Conservation (phyloP, 2,888 invertebrate species). For the Bedellia somnulentella region DNA sequence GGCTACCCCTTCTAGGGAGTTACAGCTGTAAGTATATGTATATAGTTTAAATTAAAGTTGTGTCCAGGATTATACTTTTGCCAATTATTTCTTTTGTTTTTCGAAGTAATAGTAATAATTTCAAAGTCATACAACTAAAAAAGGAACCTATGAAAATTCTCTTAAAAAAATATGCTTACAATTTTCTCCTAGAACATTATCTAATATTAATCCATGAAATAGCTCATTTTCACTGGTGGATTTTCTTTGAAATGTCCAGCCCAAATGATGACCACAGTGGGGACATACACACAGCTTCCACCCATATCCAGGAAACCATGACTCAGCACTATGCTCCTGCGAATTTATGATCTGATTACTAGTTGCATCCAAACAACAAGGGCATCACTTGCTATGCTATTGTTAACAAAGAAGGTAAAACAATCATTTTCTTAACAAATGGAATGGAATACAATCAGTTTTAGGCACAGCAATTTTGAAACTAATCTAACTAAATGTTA, state of each 20-base stretch:
- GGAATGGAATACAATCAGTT: too few relatives aligned
- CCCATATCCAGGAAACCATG: constrained; percentile 68
- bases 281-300: constrained; percentile 67
- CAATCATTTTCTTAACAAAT: neutral
- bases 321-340: constrained; percentile 57
- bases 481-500: too few relatives aligned
- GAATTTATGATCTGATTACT: constrained; percentile 12
- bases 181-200: constrained; percentile 48
- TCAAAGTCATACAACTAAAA: neutral
- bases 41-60: too few relatives aligned
- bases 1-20: too few relatives aligned
- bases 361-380: neutral
- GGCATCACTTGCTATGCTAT: too few relatives aligned
- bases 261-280: constrained; percentile 62
- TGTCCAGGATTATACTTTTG: too few relatives aligned
- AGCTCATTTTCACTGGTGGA: constrained; percentile 15
- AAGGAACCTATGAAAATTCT: neutral
- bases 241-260: constrained; percentile 62
- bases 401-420: neutral
- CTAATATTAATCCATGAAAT: constrained; percentile 48
- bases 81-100: neutral
- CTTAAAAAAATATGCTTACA: constrained; percentile 25
- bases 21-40: too few relatives aligned
- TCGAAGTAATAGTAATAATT: neutral
- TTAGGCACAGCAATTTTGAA: too few relatives aligned